These are phyloP conservation scores for Carettochelys insculpta DNA, from an alignment of 2,113 vertebrate species.

Conservation along the genomic window DNA sequence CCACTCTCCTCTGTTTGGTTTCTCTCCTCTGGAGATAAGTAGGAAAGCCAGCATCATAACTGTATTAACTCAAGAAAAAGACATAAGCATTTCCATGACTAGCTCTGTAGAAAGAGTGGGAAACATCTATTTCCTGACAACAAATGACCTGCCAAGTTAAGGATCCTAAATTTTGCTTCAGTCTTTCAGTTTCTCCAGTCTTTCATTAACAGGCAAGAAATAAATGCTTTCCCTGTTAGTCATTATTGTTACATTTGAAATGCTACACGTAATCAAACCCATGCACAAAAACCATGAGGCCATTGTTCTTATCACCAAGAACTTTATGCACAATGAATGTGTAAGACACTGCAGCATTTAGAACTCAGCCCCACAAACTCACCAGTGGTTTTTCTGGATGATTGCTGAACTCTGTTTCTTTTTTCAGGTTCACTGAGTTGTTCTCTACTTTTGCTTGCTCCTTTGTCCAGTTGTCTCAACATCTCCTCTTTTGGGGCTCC, in stretches of 20 bases:
- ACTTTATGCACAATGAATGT: neutral
- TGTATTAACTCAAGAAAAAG: neutral
- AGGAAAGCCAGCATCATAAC: neutral
- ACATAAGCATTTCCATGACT: neutral
- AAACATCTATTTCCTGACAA: neutral
- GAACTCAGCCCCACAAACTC: neutral
- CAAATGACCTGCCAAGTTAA: neutral
- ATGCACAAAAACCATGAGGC: neutral
- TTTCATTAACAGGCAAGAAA: neutral
- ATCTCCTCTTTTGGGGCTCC: neutral
- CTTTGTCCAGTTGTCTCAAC: neutral
- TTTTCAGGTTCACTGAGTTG: neutral
- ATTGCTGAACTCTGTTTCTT: neutral
- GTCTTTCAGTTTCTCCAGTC: neutral
- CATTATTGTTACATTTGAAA: neutral
- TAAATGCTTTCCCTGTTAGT: neutral
- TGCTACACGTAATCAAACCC: fast-evolving
- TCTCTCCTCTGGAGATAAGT: neutral
- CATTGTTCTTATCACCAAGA: neutral
- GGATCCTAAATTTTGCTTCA: neutral
- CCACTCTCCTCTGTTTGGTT: neutral
- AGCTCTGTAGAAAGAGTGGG: neutral
- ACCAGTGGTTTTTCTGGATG: neutral
- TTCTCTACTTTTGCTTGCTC: neutral
- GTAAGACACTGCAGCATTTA: neutral